Conservation (phyloP, 2,113 vertebrate species). For the Colius striatus region DNA sequence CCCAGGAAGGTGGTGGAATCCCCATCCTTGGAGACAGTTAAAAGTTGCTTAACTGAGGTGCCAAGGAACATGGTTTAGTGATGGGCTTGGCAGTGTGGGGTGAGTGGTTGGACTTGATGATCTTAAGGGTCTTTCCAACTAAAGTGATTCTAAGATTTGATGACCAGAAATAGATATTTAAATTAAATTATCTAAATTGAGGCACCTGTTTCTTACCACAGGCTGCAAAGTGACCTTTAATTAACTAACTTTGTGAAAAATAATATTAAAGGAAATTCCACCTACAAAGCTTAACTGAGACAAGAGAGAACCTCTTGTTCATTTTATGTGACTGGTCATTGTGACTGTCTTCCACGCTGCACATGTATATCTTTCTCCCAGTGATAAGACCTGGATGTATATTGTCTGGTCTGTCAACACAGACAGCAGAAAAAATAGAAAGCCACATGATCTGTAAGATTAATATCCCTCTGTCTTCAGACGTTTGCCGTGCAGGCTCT, state of each 20-base stretch:
- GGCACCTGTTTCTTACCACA: neutral
- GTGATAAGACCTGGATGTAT: neutral
- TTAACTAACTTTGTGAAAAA: accelerated
- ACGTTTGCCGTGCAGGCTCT: neutral
- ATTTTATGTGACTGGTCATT: neutral
- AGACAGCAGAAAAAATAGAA: neutral
- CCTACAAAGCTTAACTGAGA: neutral
- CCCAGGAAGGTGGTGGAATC: no score
- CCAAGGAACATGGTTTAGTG: no score
- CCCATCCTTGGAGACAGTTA: no score
- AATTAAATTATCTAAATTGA: neutral
- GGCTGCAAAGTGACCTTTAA: neutral
- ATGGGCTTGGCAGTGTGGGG: no score
- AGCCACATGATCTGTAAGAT: neutral
- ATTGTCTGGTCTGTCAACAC: neutral
- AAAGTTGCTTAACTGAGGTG: no score
- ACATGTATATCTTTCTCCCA: accelerated
- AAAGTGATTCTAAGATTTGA: no score
- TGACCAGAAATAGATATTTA: no score
- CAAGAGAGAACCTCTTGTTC: neutral
- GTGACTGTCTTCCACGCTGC: neutral
- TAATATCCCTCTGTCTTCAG: neutral
- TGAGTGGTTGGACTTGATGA: no score
- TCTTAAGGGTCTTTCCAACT: no score
- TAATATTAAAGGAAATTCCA: neutral